Evolutionary conservation across 2,888 invertebrate genomes (phyloP), one percentile per base, ranked within the genome.

Genomic region (Acanthosepion esculentum): DNA sequence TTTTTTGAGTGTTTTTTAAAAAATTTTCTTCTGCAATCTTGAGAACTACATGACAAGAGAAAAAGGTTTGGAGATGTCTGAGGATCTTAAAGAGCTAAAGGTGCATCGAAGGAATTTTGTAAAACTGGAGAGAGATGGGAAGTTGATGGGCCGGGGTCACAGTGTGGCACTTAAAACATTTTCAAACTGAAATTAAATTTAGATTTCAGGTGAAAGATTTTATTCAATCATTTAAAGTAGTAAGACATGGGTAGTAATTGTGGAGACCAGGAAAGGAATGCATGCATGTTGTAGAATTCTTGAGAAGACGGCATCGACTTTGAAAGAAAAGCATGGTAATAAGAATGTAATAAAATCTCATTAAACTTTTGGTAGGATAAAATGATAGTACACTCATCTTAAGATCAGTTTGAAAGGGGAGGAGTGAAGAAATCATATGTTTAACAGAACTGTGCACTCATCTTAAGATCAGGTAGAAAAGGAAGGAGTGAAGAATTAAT

Each of bases 151-250:
- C 15, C 12, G 29, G 78, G 78, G 18, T n/a, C 78, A 78, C n/a
- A 78, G 78, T n/a, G 78, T 78, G 78, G 78, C 78, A 78, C 78
- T 78, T 78, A 78, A 78, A 78, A 78, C n/a, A n/a, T 78, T 78
- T 78, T 78, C n/a, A n/a, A 78, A 78, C 29, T 78, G 78, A 78
- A 78, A 78, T 78, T 78, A 78, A 78, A 78, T 78, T 78, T 78
- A 78, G n/a, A n/a, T 78, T 78, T 78, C 78, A 78, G 78, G 78
- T 78, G 29, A 78, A 78, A 29, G 78, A 78, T 78, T 78, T 78
- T 78, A 78, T n/a, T 78, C n/a, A n/a, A 78, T 78, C 29, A 78
- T 78, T 78, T 15, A 78, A 59, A 59, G 59, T 59, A 59, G 59
- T 59, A 23, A 78, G 78, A 78, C 78, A 3, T 10, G 78, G 12